A percentile compares a stretch with the other conserved stretches of the same genome.
Conservation (phyloP, 2,888 invertebrate species). For the Caenorhabditis plicata region DNA sequence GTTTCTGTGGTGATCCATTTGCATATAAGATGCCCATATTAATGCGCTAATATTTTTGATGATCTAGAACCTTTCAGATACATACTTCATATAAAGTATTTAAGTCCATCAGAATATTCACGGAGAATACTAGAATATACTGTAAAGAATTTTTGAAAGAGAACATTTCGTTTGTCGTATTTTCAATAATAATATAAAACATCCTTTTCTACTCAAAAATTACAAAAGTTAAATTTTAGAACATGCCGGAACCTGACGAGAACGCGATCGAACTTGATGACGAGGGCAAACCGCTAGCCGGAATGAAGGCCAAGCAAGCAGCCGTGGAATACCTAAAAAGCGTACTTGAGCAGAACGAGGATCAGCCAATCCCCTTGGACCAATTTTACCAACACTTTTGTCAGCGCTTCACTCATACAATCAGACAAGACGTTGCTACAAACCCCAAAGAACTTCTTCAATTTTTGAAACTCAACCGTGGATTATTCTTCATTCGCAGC, state of each 20-base stretch:
- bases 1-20: no score
- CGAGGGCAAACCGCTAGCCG: constrained; percentile 60
- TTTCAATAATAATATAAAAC: not conserved
- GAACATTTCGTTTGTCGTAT: no score
- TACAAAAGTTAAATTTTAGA: constrained; percentile 6
- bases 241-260: constrained; percentile 65
- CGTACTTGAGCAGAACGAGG: constrained; percentile 63
- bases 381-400: constrained; percentile 63
- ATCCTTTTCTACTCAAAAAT: not conserved
- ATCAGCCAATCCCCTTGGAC: constrained; percentile 64
- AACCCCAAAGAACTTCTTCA: constrained; percentile 85
- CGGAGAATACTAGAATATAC: no score
- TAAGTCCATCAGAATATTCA: no score
- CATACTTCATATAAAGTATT: no score
- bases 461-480: constrained; percentile 88
- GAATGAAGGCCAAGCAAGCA: constrained; percentile 64
- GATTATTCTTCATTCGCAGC: constrained; percentile 87
- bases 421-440: constrained; percentile 76
- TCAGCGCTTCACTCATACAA: constrained; percentile 63
- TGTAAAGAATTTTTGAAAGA: no score
- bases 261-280: constrained; percentile 62
- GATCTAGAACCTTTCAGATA: no score
- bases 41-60: no score
- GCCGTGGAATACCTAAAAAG: constrained; percentile 64
- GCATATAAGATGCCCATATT: no score